These are phyloP conservation scores for Pandemis corylana DNA, from an alignment of 2,888 invertebrate genomes.

Conservation along the genomic window DNA sequence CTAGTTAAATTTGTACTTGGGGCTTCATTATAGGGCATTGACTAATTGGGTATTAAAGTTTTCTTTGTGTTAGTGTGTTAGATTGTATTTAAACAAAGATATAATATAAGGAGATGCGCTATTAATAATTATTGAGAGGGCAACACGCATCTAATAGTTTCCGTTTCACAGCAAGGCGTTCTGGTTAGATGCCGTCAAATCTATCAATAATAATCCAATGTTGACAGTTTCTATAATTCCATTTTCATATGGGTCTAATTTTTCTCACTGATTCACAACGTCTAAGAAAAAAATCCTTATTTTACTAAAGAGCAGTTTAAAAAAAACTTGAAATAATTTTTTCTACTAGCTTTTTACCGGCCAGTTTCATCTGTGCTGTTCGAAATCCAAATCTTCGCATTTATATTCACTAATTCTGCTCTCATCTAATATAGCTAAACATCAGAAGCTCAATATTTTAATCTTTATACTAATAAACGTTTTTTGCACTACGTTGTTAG, in stretches of 20 bases:
- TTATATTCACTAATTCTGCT: not conserved
- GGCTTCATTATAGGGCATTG: constrained; percentile 71
- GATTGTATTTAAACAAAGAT: constrained; percentile 1
- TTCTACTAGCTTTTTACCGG: not conserved
- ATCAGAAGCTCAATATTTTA: constrained; percentile 25
- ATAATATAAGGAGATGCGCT: not conserved
- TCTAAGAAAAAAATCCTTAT: too few species aligned
- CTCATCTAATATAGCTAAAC: not conserved
- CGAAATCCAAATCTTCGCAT: not conserved
- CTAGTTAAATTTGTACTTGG: constrained; percentile 63
- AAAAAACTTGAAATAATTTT: too few species aligned
- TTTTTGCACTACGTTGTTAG: constrained; percentile 46
- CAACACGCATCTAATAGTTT: not conserved
- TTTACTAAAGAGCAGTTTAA: too few species aligned
- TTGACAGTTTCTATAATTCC: not conserved
- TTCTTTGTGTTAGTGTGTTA: constrained; percentile 68
- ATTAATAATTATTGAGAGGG: not conserved
- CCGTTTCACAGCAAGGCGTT: not conserved
- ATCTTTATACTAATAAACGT: constrained; percentile 37
- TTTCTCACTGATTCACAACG: too few species aligned
- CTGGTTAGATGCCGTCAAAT: not conserved
- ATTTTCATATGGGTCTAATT: not conserved
- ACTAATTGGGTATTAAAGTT: constrained; percentile 72
- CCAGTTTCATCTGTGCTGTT: not conserved
- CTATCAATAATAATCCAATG: not conserved